A percentile compares a stretch with the other conserved stretches of the same genome.
Evolutionary conservation across 2,797 vertebrate genomes (phyloP).

Genomic region (Lindbergichthys nudifrons): DNA sequence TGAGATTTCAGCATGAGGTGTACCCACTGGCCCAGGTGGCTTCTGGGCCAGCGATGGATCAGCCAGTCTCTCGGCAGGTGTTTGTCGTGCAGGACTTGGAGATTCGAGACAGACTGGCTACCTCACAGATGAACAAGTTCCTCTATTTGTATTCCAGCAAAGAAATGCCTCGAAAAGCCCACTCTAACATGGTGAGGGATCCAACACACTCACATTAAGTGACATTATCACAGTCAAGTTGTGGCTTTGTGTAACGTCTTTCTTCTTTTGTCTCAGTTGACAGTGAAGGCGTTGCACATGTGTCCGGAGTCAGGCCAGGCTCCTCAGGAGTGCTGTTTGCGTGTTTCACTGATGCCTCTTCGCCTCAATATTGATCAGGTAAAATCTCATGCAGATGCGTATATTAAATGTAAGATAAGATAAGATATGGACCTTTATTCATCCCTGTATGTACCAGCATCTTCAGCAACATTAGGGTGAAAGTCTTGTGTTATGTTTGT

Average conservation of each 20-base stretch:
- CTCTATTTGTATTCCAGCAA: constrained; percentile 97
- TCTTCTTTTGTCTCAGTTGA: constrained; percentile 83
- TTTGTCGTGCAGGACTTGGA: constrained; percentile 97
- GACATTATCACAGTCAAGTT: not conserved
- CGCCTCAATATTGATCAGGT: constrained; percentile 99
- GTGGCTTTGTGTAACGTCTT: not conserved
- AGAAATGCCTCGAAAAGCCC: constrained; percentile 97
- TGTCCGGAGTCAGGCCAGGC: constrained; percentile 93
- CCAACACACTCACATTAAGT: not conserved
- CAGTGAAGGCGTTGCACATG: constrained; percentile 93
- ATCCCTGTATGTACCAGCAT: not conserved
- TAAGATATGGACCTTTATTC: too few species aligned
- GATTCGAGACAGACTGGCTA: constrained; percentile 94
- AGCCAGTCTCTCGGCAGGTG: constrained; percentile 94
- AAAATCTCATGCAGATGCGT: not conserved
- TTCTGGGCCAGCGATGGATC: constrained; percentile 82
- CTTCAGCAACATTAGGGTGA: not conserved
- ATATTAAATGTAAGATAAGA: too few species aligned
- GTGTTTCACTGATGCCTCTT: constrained; percentile 95
- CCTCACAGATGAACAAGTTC: constrained; percentile 99
- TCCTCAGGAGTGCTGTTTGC: constrained; percentile 95
- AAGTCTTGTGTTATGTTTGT: constrained; percentile 32
- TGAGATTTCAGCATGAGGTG: constrained; percentile 97
- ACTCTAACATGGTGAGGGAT: constrained; percentile 94
- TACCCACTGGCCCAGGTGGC: constrained; percentile 85